Percentiles rank a stretch among this genome's conserved stretches.
These are phyloP conservation scores for Chymomyza amoena DNA, from an alignment of 2,888 invertebrate species.

Conservation along the genomic window DNA sequence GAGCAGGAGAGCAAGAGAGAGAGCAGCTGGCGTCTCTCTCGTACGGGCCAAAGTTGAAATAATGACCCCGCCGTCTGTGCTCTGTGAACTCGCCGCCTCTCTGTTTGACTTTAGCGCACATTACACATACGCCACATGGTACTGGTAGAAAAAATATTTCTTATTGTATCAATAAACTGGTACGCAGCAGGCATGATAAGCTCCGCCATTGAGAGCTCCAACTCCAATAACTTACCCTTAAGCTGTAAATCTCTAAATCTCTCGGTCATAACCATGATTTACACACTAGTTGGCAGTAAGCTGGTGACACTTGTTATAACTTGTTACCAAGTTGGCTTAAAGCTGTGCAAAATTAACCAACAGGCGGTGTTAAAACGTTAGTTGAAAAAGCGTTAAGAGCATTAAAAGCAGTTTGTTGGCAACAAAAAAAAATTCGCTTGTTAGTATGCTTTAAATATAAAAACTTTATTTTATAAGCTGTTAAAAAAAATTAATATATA, in stretches of 20 bases:
- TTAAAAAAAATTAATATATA: not conserved
- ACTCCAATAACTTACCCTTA: not conserved
- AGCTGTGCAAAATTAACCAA: conserved; percentile 43
- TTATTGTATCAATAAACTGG: conserved; percentile 2
- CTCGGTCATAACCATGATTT: too few relatives aligned
- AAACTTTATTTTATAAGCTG: not conserved
- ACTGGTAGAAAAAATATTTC: not conserved
- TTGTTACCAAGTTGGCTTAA: not conserved
- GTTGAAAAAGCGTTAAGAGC: conserved; percentile 13
- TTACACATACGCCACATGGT: conserved; percentile 53
- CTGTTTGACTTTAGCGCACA: conserved; percentile 8
- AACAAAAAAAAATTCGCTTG: conserved; percentile 15
- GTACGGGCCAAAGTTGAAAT: not conserved
- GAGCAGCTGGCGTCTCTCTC: not conserved
- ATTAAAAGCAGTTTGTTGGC: not conserved
- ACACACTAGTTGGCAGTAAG: too few relatives aligned
- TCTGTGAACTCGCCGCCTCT: not conserved
- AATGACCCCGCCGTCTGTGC: not conserved
- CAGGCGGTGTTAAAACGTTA: conserved; percentile 29
- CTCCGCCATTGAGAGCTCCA: too few relatives aligned
- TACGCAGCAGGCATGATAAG: not conserved
- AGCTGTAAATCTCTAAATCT: not conserved
- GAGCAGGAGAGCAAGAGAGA: not conserved
- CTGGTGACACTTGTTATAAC: not conserved
- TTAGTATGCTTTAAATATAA: conserved; percentile 20